Percentiles rank a stretch among this genome's conserved stretches.
Evolutionary conservation across 2,113 vertebrate species (phyloP).

Genomic region (Polypterus bichir): DNA sequence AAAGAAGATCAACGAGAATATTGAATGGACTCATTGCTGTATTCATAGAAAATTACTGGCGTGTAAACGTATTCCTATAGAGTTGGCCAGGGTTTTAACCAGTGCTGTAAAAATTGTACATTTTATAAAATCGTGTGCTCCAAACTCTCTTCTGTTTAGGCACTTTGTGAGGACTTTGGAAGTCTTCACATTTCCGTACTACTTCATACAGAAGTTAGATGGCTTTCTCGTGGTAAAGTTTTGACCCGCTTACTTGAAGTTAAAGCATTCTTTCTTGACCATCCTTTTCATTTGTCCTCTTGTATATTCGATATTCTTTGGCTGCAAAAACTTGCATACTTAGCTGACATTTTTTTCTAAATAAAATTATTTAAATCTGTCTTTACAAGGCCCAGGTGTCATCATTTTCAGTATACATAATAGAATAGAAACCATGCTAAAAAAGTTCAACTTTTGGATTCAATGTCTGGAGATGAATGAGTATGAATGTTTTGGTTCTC

Average conservation of each 20-base stretch:
- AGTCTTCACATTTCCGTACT: constrained; percentile 22
- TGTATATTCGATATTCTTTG: constrained; percentile 29
- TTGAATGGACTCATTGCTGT: constrained; percentile 21
- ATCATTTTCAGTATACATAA: constrained; percentile 30
- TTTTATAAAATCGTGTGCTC: constrained; percentile 32
- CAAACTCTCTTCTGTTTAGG: constrained; percentile 31
- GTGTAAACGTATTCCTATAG: too few relatives aligned
- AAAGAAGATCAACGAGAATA: constrained; percentile 25
- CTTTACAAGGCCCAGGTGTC: constrained; percentile 30
- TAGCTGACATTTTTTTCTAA: constrained; percentile 39
- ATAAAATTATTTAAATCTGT: constrained; percentile 37
- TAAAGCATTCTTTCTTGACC: constrained; percentile 29
- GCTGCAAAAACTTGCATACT: constrained; percentile 34
- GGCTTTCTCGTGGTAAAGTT: constrained; percentile 22
- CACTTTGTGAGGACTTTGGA: constrained; percentile 37
- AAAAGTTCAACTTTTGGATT: too few relatives aligned
- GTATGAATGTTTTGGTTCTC: too few relatives aligned
- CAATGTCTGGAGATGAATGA: too few relatives aligned
- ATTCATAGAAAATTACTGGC: constrained; percentile 29
- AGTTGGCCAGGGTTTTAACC: constrained; percentile 30
- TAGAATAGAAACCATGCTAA: too few relatives aligned
- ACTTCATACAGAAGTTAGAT: too few relatives aligned
- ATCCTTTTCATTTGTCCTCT: constrained; percentile 28
- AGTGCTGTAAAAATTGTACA: constrained; percentile 32
- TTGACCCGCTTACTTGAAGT: constrained; percentile 34